Percentiles rank a stretch among this genome's conserved stretches.
phyloP scores from a whole-genome alignment of 2,113 vertebrate species.

The Sebastes fasciatus region DNA sequence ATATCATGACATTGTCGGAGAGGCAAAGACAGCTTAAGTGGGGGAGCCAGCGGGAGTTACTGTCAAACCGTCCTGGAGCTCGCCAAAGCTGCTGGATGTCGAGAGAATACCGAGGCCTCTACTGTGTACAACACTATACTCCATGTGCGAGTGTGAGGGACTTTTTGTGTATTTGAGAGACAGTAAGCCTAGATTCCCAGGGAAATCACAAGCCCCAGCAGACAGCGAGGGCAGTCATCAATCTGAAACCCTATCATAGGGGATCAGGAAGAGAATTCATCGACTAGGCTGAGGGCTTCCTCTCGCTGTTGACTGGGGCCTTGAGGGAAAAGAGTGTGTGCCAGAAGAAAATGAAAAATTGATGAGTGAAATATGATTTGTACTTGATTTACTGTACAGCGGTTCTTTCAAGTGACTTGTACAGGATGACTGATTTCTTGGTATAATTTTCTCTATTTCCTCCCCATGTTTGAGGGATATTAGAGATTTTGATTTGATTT shows the following conservation, averaged over 20 bases:
- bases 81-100: slow-evolving; percentile 15
- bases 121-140: slow-evolving; percentile 32
- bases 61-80: slow-evolving; percentile 39
- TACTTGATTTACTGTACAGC: slow-evolving; percentile 45
- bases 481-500: background rate
- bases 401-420: slow-evolving; percentile 39
- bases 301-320: slow-evolving; percentile 27
- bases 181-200: slow-evolving; percentile 81
- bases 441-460: background rate
- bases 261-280: slow-evolving; percentile 76
- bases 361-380: slow-evolving; percentile 76
- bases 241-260: slow-evolving; percentile 81
- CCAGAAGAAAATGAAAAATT: slow-evolving; percentile 70
- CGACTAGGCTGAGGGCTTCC: slow-evolving; percentile 72
- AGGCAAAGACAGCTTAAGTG: slow-evolving; percentile 38
- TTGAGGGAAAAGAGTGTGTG: slow-evolving; percentile 47
- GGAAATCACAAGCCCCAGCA: slow-evolving; percentile 69
- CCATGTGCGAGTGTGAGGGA: slow-evolving; percentile 33
- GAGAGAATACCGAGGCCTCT: slow-evolving; percentile 38
- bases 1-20: slow-evolving; percentile 46
- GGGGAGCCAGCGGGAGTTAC: slow-evolving; percentile 12
- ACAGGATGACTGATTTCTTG: slow-evolving; percentile 20
- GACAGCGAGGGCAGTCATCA: slow-evolving; percentile 77
- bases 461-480: background rate
- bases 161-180: slow-evolving; percentile 42